phyloP scores from a whole-genome alignment of 2,113 vertebrate genomes.

The Leptocoma aspasia region DNA sequence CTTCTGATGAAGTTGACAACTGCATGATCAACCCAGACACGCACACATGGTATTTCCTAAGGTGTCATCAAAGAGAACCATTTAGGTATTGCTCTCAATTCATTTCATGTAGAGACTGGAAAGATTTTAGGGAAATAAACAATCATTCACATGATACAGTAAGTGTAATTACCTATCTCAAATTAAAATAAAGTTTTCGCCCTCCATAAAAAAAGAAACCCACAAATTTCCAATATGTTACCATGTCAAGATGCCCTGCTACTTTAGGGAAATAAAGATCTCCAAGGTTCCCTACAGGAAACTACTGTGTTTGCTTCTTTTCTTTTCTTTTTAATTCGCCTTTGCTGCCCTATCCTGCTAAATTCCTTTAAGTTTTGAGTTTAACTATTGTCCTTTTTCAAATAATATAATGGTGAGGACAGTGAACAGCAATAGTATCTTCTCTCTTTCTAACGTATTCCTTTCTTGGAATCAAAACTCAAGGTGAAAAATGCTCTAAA shows the following conservation, averaged over 20 bases:
- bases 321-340: accelerated
- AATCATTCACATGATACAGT: background rate
- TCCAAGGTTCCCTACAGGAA: background rate
- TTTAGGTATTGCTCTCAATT: background rate
- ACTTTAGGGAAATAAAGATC: background rate
- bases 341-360: background rate
- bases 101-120: background rate
- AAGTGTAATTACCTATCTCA: background rate
- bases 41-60: background rate
- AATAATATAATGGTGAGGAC: background rate
- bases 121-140: background rate
- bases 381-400: background rate
- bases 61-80: background rate
- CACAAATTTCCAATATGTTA: background rate
- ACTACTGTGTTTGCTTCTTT: no score
- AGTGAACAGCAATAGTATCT: background rate
- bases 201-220: background rate
- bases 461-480: background rate
- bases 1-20: background rate
- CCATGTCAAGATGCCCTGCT: background rate
- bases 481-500: background rate
- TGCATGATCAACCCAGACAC: background rate
- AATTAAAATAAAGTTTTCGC: background rate
- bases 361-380: background rate
- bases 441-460: background rate